Evolutionary conservation across 2,113 vertebrate species (phyloP).

Genomic region (Fregetta grallaria): DNA sequence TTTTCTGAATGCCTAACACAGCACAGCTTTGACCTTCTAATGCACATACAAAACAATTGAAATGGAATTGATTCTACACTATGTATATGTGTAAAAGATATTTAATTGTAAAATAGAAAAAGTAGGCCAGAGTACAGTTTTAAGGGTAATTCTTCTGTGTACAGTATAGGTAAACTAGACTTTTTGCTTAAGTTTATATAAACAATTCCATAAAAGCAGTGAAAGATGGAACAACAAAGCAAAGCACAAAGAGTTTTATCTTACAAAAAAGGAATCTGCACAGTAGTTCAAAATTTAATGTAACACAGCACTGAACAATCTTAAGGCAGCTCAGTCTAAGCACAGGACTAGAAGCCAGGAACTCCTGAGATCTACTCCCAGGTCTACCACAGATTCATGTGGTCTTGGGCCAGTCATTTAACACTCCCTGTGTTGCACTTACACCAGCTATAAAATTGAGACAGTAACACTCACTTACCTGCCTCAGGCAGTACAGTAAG

Average conservation of each 20-base stretch:
- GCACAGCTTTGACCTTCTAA: neutral
- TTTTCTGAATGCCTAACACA: neutral
- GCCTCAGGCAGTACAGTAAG: conserved; percentile 31
- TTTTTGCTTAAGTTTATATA: conserved; percentile 68
- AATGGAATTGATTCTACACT: conserved; percentile 59
- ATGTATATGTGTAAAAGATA: conserved; percentile 81
- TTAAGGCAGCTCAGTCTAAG: conserved; percentile 70
- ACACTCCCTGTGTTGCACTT: neutral
- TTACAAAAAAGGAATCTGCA: conserved; percentile 71
- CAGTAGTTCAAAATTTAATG: conserved; percentile 63
- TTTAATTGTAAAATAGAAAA: conserved; percentile 87
- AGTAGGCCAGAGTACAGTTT: conserved; percentile 83
- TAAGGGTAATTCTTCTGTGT: conserved; percentile 77
- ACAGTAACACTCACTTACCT: conserved; percentile 41
- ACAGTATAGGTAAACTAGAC: conserved; percentile 76
- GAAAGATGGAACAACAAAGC: conserved; percentile 74
- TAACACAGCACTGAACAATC: conserved; percentile 67
- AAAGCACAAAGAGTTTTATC: conserved; percentile 73
- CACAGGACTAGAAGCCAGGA: conserved; percentile 46
- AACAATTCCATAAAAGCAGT: conserved; percentile 80
- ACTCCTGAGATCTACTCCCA: conserved; percentile 12
- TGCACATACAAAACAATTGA: neutral
- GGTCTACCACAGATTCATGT: neutral
- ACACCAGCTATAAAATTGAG: conserved; percentile 23
- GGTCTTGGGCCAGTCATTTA: neutral